Percentiles rank a stretch among this genome's conserved stretches.
phyloP scores from a whole-genome alignment of 2,888 invertebrate genomes.

The Tridacna crocea region DNA sequence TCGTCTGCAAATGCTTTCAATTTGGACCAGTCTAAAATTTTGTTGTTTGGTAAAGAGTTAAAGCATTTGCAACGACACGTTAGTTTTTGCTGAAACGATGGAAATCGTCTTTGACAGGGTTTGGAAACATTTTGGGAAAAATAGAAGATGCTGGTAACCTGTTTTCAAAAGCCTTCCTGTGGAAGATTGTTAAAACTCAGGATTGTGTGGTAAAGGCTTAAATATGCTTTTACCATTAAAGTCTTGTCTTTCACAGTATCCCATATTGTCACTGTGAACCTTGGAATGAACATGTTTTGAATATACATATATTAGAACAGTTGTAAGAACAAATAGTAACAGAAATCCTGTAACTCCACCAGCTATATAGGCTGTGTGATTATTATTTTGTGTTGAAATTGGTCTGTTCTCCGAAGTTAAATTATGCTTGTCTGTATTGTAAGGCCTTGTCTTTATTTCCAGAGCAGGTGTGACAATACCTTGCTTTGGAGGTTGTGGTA shows the following conservation, averaged over 20 bases:
- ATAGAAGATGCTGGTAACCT: too few species aligned
- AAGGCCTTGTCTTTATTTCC: conserved; percentile 7
- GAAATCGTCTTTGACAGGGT: too few species aligned
- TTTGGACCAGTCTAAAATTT: too few species aligned
- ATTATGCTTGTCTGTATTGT: background rate
- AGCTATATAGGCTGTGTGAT: conserved; percentile 6
- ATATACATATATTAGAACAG: background rate
- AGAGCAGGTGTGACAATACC: conserved; percentile 39
- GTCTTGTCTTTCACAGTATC: conserved; percentile 10
- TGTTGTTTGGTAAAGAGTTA: too few species aligned
- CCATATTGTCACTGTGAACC: conserved; percentile 1
- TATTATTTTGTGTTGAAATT: conserved; percentile 18
- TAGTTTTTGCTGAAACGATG: too few species aligned
- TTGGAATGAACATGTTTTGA: conserved; percentile 2
- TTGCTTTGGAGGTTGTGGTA: conserved; percentile 45
- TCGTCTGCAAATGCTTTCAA: too few species aligned
- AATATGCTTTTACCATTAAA: conserved; percentile 17
- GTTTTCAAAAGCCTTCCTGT: too few species aligned
- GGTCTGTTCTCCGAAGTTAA: background rate
- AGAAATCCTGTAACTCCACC: conserved; percentile 11
- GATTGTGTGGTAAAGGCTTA: background rate
- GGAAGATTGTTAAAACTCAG: too few species aligned
- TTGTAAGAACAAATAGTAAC: background rate
- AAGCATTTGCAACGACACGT: too few species aligned
- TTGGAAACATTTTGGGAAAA: too few species aligned